Conservation (phyloP, 2,113 vertebrate species). For the Octodon degus region DNA sequence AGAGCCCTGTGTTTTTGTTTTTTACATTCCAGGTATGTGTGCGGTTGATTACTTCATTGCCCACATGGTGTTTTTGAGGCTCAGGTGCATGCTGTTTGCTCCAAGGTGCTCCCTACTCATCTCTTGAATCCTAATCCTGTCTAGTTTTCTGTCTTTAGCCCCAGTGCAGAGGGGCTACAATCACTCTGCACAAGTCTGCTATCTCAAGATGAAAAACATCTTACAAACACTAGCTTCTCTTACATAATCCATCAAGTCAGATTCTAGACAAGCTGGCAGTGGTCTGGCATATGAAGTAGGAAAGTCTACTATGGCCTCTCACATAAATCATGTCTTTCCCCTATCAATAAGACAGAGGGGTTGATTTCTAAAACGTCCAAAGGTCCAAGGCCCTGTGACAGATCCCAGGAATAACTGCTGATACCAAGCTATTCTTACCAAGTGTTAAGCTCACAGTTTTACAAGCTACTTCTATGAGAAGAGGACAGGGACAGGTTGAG, state of each 20-base stretch:
- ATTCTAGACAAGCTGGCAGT: not conserved
- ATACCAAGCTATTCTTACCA: not conserved
- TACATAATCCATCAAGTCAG: not conserved
- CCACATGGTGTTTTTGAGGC: slow-evolving; percentile 56
- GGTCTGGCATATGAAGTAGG: not conserved
- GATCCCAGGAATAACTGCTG: not conserved
- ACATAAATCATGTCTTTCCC: not conserved
- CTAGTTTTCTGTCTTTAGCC: slow-evolving; percentile 46
- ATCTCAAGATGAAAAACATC: slow-evolving; percentile 51
- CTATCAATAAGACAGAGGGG: not conserved
- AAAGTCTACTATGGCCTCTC: not conserved
- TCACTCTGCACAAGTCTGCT: slow-evolving; percentile 22
- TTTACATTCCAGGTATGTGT: not conserved
- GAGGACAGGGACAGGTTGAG: not conserved
- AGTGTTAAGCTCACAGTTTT: not conserved
- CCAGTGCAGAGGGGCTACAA: slow-evolving; percentile 14
- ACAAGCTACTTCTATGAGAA: not conserved
- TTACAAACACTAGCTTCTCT: not conserved
- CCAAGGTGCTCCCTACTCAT: not conserved
- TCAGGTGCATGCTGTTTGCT: slow-evolving; percentile 21
- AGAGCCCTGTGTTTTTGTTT: not conserved
- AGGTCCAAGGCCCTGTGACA: not conserved
- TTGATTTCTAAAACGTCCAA: not conserved
- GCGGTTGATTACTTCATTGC: slow-evolving; percentile 64
- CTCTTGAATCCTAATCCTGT: slow-evolving; percentile 56